phyloP scores from a whole-genome alignment of 1,140 invertebrate genomes.

The Psix sp. region DNA sequence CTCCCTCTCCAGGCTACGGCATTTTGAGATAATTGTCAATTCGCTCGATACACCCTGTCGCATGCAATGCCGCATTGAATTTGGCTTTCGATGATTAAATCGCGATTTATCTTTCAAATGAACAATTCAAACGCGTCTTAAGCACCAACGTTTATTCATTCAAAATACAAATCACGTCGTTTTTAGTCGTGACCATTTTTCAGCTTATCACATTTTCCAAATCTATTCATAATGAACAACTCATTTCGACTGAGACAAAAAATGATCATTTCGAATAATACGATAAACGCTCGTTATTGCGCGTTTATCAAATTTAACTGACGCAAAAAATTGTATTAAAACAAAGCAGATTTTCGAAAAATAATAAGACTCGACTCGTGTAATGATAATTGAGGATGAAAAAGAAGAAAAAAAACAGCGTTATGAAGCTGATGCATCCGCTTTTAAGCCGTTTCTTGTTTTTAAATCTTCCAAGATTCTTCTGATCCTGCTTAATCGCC shows the following conservation, averaged over 20 bases:
- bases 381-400: constrained; percentile 26
- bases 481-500: constrained; percentile 62
- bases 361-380: neutral
- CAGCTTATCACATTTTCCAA: too few species aligned
- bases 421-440: constrained; percentile 12
- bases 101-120: constrained; percentile 47
- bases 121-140: constrained; percentile 35
- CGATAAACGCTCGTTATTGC: too few species aligned
- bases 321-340: too few species aligned
- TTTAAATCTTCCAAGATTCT: constrained; percentile 46
- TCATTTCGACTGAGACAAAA: too few species aligned
- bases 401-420: constrained; percentile 1
- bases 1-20: constrained; percentile 55
- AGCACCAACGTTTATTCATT: neutral
- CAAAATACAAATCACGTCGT: too few species aligned
- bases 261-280: too few species aligned
- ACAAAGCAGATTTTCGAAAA: too few species aligned
- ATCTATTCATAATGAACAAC: too few species aligned
- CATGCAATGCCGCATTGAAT: constrained; percentile 46
- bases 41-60: constrained; percentile 57
- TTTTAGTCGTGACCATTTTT: too few species aligned
- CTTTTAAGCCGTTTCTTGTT: constrained; percentile 47
- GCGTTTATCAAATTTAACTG: too few species aligned
- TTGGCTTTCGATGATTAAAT: constrained; percentile 47
- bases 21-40: constrained; percentile 67